Base-by-base conservation (phyloP, 2,888 invertebrate genomes). In the Odontocolon sp. region DNA sequence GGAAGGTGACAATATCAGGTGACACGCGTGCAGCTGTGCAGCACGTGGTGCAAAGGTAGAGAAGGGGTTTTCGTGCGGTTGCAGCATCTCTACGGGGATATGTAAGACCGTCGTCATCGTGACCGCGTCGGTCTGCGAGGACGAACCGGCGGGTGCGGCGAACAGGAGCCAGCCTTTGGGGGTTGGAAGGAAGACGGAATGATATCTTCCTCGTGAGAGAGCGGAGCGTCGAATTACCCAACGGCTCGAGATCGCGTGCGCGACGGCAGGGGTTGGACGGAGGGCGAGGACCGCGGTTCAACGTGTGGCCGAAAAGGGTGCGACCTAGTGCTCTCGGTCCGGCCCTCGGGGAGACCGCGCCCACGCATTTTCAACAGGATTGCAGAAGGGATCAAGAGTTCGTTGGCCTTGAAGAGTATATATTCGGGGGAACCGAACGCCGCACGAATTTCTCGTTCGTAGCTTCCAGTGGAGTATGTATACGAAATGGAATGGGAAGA, bases 341-440 rank as follows among this genome's bases (percentile, higher is more conserved):
- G 87, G 90, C 90, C 90, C 90, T 90, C 90, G 89, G 88, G 89
- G 87, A 90, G 87, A 89, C 90, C 90, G 90, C 90, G 90, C 90
- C 90, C 90, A 90, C 90, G 90, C 90, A 90, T 89, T 90, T 88
- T 88, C 85, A 90, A 82, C 87, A 90, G 90, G 90, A 88, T 86
- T 83, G 82, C 87, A 90, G 89, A 83, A 90, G 82, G 77, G 72
- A 67, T 45, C 81, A 86, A 85, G 89, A 90, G 89, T 84, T 85
- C 75, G 80, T 81, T 85, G 85, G 84, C 87, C 87, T 87, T 87
- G 87, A 38, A 50, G 33, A n/a, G n/a, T n/a, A n/a, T 28, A 8
- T 26, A 21, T 33, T 16, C 50, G 50, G 40, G 33, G 21, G 57
- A 52, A 28, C 14, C 28, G 42, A 63, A 50, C 36, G 63, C 61